Conservation (phyloP, 2,797 vertebrate genomes). For the Sebastes baramenuke region DNA sequence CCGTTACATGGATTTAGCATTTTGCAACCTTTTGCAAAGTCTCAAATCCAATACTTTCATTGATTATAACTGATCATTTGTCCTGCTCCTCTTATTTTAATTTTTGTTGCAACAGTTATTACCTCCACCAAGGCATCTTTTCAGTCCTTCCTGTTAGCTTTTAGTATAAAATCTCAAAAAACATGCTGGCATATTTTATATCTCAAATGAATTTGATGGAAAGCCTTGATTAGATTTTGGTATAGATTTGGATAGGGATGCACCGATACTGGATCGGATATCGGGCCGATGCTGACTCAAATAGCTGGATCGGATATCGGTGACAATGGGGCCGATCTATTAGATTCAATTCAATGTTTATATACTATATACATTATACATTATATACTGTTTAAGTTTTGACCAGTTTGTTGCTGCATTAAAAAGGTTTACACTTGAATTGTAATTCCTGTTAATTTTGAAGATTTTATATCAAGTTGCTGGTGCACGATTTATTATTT, state of each 20-base stretch:
- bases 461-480: too few relatives aligned
- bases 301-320: too few relatives aligned
- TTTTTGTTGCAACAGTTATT: not conserved
- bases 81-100: not conserved
- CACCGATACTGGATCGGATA: too few relatives aligned
- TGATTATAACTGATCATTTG: not conserved
- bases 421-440: too few relatives aligned
- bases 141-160: not conserved
- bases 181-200: fast-evolving
- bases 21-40: not conserved
- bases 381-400: too few relatives aligned
- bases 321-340: too few relatives aligned
- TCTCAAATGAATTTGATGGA: not conserved
- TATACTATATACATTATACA: too few relatives aligned
- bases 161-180: not conserved
- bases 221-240: not conserved
- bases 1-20: not conserved
- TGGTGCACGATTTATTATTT: too few relatives aligned
- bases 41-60: not conserved
- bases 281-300: too few relatives aligned
- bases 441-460: too few relatives aligned
- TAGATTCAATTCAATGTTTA: too few relatives aligned
- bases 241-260: not conserved
- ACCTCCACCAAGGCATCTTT: not conserved
- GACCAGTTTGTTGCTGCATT: too few relatives aligned